A percentile compares a stretch with the other conserved stretches of the same genome.
Evolutionary conservation across 2,797 vertebrate genomes (phyloP).

Genomic region (Channallabes apus): DNA sequence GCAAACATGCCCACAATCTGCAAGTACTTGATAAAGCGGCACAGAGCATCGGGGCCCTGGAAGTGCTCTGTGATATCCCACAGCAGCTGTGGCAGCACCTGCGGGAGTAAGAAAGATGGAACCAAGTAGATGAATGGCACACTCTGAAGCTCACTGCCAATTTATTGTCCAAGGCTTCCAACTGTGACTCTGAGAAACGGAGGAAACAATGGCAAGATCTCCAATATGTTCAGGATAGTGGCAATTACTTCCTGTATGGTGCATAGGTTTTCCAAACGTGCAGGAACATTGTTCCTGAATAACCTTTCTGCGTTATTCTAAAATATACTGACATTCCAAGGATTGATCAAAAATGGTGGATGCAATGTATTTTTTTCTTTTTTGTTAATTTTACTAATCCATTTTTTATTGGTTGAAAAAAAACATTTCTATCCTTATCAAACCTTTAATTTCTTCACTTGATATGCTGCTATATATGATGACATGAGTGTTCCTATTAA

Average conservation of each 20-base stretch:
- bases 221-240: slow-evolving; percentile 2
- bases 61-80: slow-evolving; percentile 89
- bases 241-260: not conserved
- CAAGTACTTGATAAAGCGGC: slow-evolving; percentile 85
- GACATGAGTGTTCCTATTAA: not conserved
- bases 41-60: slow-evolving; percentile 82
- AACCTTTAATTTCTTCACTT: not conserved
- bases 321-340: not conserved
- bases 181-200: slow-evolving; percentile 16
- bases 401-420: not conserved
- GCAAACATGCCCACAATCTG: slow-evolving; percentile 93
- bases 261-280: not conserved
- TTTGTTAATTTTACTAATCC: not conserved
- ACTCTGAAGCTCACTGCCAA: slow-evolving; percentile 23
- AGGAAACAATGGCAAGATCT: slow-evolving; percentile 5
- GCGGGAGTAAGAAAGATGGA: slow-evolving; percentile 48
- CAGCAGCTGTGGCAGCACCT: slow-evolving; percentile 87
- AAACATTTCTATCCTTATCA: not conserved
- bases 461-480: not conserved
- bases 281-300: not conserved
- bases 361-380: not conserved
- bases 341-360: not conserved
- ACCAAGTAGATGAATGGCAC: slow-evolving; percentile 4
- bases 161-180: slow-evolving; percentile 17
- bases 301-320: not conserved